Evolutionary conservation across 2,797 vertebrate species (phyloP), one percentile per base, ranked within the genome.

Genomic region (Orientallactaga sibirica): DNA sequence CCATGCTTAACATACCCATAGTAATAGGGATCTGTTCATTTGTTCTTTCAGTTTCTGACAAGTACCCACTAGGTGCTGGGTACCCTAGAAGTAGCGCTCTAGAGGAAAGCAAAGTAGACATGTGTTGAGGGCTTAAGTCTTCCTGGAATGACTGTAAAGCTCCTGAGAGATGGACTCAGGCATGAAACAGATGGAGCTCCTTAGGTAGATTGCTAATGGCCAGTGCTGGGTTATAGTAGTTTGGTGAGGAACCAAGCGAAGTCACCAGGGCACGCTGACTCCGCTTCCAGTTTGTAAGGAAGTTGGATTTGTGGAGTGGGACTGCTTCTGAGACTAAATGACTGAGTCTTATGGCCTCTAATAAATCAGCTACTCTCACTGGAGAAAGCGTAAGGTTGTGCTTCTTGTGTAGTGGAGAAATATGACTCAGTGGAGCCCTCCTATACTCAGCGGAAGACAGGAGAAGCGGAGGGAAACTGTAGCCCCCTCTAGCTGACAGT

Each of bases 401-500:
- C 29, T 55, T 84, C 66, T 22, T 19, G 20, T 48, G 27, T 37
- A 37, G 61, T 61, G 61, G 75, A 14, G 75, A 62, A 74, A 22
- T 24, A n/a, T n/a, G 7, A n/a, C n/a, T 58, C n/a, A 2, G 0
- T 8, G 11, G 19, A n/a, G n/a, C 29, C 15, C 68, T 19, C 29
- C 55, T 58, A 11, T 58, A 41, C 19, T 41, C 61, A 11, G 5
- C 3, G 25, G 24, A n/a, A 29, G 16, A 37, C 4, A 52, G 0
- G 3, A 48, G 48, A 11, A 52, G 70, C 8, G 33, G 14, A 61
- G 48, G 15, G 25, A 20, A 2, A 41, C 19, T 37, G 62, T 24
- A 18, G 41, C 3, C 3, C 33, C 3, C 2, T 55, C 58, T 33
- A 70, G 78, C 11, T 8, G 8, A 1, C 12, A 7, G 22, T 2